These are phyloP conservation scores for Drosophila neutralis DNA, from an alignment of 2,888 invertebrate genomes.

Conservation along the genomic window DNA sequence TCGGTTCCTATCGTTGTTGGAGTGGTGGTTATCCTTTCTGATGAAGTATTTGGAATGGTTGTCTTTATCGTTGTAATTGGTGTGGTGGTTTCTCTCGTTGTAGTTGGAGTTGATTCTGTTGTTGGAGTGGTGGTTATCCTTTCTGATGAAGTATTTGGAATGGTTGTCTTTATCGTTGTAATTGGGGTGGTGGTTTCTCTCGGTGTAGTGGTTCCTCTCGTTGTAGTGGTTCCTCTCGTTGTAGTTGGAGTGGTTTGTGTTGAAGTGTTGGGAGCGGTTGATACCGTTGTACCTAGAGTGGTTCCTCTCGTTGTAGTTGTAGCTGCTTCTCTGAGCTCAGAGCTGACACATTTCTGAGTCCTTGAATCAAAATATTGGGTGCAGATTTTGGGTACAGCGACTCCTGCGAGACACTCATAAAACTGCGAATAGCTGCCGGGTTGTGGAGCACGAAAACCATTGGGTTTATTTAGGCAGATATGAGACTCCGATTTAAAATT, in stretches of 20 bases:
- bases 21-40: neutral
- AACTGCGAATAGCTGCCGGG: slow-evolving; percentile 10
- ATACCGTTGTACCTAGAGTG: too few species aligned
- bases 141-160: too few species aligned
- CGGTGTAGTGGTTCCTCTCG: neutral
- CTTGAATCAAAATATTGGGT: slow-evolving; percentile 10
- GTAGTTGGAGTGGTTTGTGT: neutral
- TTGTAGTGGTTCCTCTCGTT: neutral
- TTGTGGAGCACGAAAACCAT: slow-evolving; percentile 11
- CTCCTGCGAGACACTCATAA: slow-evolving; percentile 15
- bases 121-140: too few species aligned
- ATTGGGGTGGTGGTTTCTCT: neutral
- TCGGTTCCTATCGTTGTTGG: neutral
- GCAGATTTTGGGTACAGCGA: slow-evolving; percentile 15
- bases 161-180: too few species aligned
- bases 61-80: neutral
- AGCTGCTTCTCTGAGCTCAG: too few species aligned
- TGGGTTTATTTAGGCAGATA: slow-evolving; percentile 10
- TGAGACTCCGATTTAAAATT: slow-evolving; percentile 4
- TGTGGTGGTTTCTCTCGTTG: neutral
- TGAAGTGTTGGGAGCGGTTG: too few species aligned
- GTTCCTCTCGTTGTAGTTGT: too few species aligned
- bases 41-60: neutral
- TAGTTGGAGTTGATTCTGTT: too few species aligned
- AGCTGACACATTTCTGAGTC: slow-evolving; percentile 10